Evolutionary conservation across 1,140 invertebrate species (phyloP).

Genomic region (Pachypeltis micranthus): DNA sequence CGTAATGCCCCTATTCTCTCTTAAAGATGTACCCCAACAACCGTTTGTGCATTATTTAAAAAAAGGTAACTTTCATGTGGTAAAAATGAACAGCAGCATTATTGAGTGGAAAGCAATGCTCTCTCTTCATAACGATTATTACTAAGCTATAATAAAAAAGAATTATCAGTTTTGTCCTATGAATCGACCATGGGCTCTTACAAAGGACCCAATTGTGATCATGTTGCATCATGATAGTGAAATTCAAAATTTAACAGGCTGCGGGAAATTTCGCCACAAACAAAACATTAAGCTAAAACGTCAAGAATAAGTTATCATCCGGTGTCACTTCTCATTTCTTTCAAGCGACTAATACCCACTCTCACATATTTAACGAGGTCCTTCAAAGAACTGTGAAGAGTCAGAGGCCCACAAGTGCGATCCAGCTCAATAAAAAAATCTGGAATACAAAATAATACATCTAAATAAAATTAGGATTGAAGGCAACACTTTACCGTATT

Average conservation of each 20-base stretch:
- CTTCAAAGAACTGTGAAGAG: constrained; percentile 57
- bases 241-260: background rate
- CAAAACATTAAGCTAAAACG: background rate
- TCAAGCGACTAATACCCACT: constrained; percentile 49
- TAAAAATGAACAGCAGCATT: constrained; percentile 13
- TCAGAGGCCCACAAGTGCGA: constrained; percentile 56
- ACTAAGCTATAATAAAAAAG: background rate
- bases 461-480: background rate
- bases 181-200: background rate
- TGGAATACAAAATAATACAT: constrained; percentile 38
- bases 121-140: background rate
- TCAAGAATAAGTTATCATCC: background rate
- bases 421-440: constrained; percentile 71
- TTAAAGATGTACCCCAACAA: constrained; percentile 18
- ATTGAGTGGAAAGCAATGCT: constrained; percentile 10
- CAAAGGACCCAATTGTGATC: background rate
- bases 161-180: background rate
- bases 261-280: background rate
- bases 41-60: constrained; percentile 16
- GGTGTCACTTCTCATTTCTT: constrained; percentile 25
- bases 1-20: background rate
- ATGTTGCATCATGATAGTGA: background rate
- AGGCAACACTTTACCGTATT: no score
- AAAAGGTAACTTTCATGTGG: constrained; percentile 19
- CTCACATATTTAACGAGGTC: constrained; percentile 65